Base-by-base conservation (phyloP, 2,888 invertebrate genomes). In the Hipparchia semele region DNA sequence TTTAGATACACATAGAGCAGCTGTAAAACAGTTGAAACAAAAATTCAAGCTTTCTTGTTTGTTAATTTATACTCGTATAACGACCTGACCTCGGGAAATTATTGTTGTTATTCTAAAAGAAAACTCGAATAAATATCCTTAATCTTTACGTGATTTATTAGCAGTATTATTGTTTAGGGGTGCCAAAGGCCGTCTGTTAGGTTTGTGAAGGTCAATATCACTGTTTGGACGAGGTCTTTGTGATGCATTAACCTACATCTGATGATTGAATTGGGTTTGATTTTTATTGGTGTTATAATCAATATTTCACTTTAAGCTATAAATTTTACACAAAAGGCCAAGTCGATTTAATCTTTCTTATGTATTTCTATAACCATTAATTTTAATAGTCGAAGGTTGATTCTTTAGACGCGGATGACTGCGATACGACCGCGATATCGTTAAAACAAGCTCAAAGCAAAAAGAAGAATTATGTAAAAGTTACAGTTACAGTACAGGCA, bases 171-270 rank as follows among this genome's bases (percentile, higher is more conserved):
- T 88, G 84, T 87, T 86, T 83, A 80, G 77, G 82, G 73, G 82
- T 84, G 83, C 78, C 75, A 86, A 84, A 91, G 87, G 89, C 84
- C 89, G 79, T 73, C 74, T 65, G 79, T 81, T 82, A 82, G 82
- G 75, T 84, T 86, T 83, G 75, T 84, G 89, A 90, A 92, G 90
- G 90, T 88, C 83, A 90, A 83, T 80, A 83, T 81, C 80, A 81
- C 77, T 83, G 77, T 72, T 65, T 67, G 77, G 78, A 79, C 85
- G 86, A 87, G 86, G 87, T 82, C 82, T 76, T 75, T 75, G 70
- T 76, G 78, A 75, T 79, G 78, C 81, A 80, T 81, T 86, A 86
- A 86, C 85, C 85, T 82, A 87, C 73, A 85, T 86, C 79, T 77
- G 59, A 73, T 69, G 70, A 71, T 69, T 75, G 60, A 66, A 75